Base-by-base conservation (phyloP, 2,888 invertebrate species). In the Agrilus cyanescens region DNA sequence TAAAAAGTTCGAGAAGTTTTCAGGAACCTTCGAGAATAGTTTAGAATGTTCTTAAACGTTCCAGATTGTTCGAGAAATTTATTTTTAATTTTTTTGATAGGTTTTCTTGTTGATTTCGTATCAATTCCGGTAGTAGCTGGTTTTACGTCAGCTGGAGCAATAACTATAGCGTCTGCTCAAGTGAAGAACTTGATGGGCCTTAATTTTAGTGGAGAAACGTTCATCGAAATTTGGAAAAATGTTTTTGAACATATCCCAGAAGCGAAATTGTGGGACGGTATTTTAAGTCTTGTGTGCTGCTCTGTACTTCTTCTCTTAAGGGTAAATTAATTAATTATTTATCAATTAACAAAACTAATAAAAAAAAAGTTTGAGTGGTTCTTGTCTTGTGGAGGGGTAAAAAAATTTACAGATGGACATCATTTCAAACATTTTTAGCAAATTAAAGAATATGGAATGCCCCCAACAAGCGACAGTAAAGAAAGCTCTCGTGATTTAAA, bases 91-190 rank as follows among this genome's bases (percentile, higher is more conserved):
- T 47, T 53, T 46, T 41, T 65, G n/a, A n/a, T n/a, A 81, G 82
- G 84, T 40, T 82, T 83, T 57, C 66, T 85, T 8, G 78, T 84
- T 12, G 80, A 82, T 47, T 82, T 84, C 53, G 81, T 85, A 4
- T 84, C 84, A 1, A 65, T 77, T 1, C 82, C 85, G 1, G 85
- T 85, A 0, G 80, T 83, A 2, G 76, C 79, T 1, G 84, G 81
- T 0, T 84, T 85, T 60, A 83, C 84, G 3, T 82, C 84, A 1
- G 84, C 84, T 0, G 82, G 84, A 0, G 82, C 85, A 6, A 57
- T 84, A 4, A 83, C 83, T 12, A 84, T 85, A 50, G 82, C 82
- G 0, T 77, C 80, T 5, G 78, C 82, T 0, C 85, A 85, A 62
- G 68, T 83, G n/a, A 82, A 81, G 54, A 77, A 75, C 14, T 62